Evolutionary conservation across 92 coral and sea anemone genomes (phyloP), one percentile per base, ranked within the genome.

Genomic region (Umimayanthus kanabou): DNA sequence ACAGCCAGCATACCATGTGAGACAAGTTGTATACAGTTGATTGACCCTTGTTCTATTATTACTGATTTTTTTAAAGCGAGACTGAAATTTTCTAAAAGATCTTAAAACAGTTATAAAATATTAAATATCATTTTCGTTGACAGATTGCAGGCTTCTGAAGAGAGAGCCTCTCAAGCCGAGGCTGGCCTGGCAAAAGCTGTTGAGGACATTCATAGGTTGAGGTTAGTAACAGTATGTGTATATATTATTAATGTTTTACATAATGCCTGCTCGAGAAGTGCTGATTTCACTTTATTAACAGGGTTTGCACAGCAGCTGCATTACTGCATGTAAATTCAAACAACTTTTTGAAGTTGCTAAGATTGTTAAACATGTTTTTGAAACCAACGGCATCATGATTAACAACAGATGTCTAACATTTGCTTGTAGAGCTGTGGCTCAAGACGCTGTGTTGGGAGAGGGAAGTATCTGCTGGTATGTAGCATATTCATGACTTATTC

Each of bases 171-270:
- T 13, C 78, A 80, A 29, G 96, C 99, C 14, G 97, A 97, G 80
- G 93, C 95, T 39, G 94, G 94, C 26, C 90, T 97, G 9, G 92
- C 92, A 7, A 91, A 93, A 81, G 99, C 98, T 11, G 76, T 93
- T 23, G 96, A 93, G 47, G 99, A 97, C 29, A 90, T 97, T 42
- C 57, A 65, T 8, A 91, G 91, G 74, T 80, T 97, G 69, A 97
- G 98, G 99, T 95, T 71, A 43, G 47, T 5, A 45, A 45, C 37
- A 33, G 37, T 33, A 33, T 33, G 37, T 33, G 37, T 33, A 33
- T 33, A 33, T 33, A 33, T 33, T 33, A 2, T 33, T 33, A 33
- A 0, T 33, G 37, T 33, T 33, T 0, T 33, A 33, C 37, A 33
- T 33, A 33, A 33, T 33, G 37, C 37, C 37, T 43, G 49, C 9